Conservation (phyloP, 2,888 invertebrate genomes). For the Hyposoter dolosus region DNA sequence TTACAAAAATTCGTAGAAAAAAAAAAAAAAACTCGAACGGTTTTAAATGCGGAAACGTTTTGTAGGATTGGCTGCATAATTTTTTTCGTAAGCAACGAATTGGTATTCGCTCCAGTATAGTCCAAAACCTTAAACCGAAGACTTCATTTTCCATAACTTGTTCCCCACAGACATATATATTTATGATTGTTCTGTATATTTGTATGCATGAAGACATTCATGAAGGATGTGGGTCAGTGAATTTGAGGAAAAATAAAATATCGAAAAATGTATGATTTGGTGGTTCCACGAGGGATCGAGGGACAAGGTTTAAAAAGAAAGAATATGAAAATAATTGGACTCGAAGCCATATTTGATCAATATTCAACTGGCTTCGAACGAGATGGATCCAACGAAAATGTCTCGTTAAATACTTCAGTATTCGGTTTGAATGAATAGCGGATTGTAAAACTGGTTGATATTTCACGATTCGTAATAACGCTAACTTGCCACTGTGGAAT, state of each 20-base stretch:
- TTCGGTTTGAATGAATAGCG: background rate
- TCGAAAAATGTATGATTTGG: background rate
- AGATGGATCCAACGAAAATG: background rate
- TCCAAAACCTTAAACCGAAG: background rate
- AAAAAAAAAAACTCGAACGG: too few relatives aligned
- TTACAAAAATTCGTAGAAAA: too few relatives aligned
- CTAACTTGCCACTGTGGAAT: background rate
- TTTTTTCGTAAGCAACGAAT: background rate
- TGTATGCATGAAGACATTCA: background rate
- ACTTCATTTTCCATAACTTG: background rate
- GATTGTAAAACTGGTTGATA: background rate
- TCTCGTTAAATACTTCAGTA: background rate
- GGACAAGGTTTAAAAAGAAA: background rate
- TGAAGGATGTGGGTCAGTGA: slow-evolving; percentile 9
- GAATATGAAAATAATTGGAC: background rate
- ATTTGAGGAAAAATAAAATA: background rate
- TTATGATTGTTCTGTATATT: background rate
- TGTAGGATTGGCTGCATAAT: background rate
- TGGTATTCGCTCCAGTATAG: background rate
- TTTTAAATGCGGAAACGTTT: too few relatives aligned
- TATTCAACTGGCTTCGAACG: background rate
- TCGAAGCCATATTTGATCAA: background rate
- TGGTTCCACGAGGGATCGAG: background rate
- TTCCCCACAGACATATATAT: background rate
- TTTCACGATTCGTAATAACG: background rate